These are phyloP conservation scores for Drosophila elegans DNA, from an alignment of 1,140 invertebrate species.

Conservation along the genomic window DNA sequence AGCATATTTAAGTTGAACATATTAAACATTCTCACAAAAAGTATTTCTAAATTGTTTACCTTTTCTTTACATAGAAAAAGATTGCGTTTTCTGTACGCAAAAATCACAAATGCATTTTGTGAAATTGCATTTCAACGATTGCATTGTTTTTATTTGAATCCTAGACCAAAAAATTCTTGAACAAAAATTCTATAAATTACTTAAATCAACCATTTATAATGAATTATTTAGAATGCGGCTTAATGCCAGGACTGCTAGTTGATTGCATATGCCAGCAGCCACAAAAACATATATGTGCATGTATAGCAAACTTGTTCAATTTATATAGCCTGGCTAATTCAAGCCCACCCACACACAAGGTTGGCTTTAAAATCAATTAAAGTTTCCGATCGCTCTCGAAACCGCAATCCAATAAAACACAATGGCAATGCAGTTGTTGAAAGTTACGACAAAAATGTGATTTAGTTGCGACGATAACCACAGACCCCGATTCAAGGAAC, in stretches of 20 bases:
- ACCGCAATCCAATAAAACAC: constrained; percentile 48
- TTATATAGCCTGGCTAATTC: constrained; percentile 18
- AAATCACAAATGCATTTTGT: constrained; percentile 2
- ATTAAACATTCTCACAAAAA: no score
- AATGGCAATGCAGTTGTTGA: constrained; percentile 33
- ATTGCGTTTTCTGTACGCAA: not conserved
- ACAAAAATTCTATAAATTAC: constrained; percentile 70
- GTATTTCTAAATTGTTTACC: not conserved
- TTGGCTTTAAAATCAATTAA: constrained; percentile 74
- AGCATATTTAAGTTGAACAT: no score
- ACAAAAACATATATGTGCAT: constrained; percentile 25
- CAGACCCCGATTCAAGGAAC: constrained; percentile 48
- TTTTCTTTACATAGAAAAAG: not conserved
- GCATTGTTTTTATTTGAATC: constrained; percentile 13
- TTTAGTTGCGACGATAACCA: constrained; percentile 69
- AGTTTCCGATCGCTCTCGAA: constrained; percentile 55
- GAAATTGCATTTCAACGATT: constrained; percentile 2
- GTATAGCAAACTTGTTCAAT: constrained; percentile 9
- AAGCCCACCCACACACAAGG: constrained; percentile 23
- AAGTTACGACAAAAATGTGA: constrained; percentile 51
- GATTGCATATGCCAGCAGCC: constrained; percentile 53
- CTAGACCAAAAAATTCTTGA: constrained; percentile 30
- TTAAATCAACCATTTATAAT: constrained; percentile 66
- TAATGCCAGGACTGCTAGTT: constrained; percentile 23
- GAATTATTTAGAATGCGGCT: constrained; percentile 54